Evolutionary conservation across 2,797 vertebrate genomes (phyloP), one percentile per base, ranked within the genome.

Genomic region (Intellagama lesueurii): DNA sequence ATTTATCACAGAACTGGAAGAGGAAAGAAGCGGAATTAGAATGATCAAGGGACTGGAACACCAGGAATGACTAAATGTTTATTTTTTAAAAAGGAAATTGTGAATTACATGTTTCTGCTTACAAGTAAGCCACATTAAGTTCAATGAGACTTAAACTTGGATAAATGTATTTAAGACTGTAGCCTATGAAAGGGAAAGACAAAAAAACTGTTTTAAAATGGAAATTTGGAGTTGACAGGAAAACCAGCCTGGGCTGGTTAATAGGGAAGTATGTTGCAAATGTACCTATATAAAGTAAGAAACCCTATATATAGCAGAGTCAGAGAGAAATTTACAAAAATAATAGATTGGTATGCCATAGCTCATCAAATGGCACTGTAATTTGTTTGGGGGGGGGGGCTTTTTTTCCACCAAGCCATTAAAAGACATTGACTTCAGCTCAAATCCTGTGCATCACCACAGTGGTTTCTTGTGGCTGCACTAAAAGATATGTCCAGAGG

Each of bases 391-490:
- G 40, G 40, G 40, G 40, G 40, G 40, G 40, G 40, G 40, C 40
- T 40, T 40, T 40, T 85, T 90, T 91, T 95, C 94, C 91, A 86
- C 47, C 52, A 76, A 68, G 88, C 32, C 40, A 70, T 82, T 85
- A 75, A 91, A 92, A 90, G 69, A 92, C 26, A 73, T 75, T 91
- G 76, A 90, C 83, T 91, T 91, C 81, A 64, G 28, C 92, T 94
- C 90, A 95, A 96, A 91, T 47, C 9, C 90, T 94, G 88, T 90
- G 66, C 90, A 93, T 83, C 90, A 92, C 89, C 92, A 22, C 94
- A 93, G 73, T 93, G 69, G 77, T 94, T 93, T 91, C 78, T 88
- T 88, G 79, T 90, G 91, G 83, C 84, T 83, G 77, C 87, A 93
- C 85, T 80, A 94, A 90, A 89, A 87, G 83, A 94, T 91, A 92